Base-by-base conservation (phyloP, 2,113 vertebrate species). In the Vidua macroura region DNA sequence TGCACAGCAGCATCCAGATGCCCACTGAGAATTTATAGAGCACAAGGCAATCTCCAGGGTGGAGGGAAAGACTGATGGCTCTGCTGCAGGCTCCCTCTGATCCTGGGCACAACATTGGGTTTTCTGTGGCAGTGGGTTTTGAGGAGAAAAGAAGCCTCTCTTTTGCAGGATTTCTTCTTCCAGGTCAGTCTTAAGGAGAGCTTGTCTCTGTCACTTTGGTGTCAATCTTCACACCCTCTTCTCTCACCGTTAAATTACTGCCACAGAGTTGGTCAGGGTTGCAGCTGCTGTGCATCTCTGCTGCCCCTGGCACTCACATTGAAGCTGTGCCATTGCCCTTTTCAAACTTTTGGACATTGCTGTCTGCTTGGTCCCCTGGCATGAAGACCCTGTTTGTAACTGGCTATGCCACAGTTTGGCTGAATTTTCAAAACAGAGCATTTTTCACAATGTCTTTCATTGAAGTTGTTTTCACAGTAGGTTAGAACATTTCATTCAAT, bases 81-180 rank as follows among this genome's bases (percentile, higher is more conserved):
- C n/a, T 76, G 28, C 78, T 58, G 41, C 30, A 58, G 27, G 21
- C 14, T 90, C 33, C 16, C 20, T 43, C 52, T 46, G 20, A 41
- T n/a, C 41, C 33, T 21, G 20, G 16, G n/a, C 46, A 68, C 44
- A 46, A 13, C 7, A 24, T 0, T 0, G 0, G 2, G 1, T 59
- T 76, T 73, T n/a, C 53, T 58, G 9, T 10, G 76, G 10, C 6
- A 9, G 43, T 16, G 43, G 44, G 19, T 10, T 70, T 8, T 49
- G 25, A 30, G 37, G 23, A 70, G 43, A 72, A 70, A 28, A 64
- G 14, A 28, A 67, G 24, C 10, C 11, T 39, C 23, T 33, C 15
- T 20, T 49, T 46, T 44, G 22, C 35, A 15, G 14, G 15, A 18
- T 44, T 82, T 72, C 39, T 64, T 48, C 7, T n/a, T 82, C 27